Base-by-base conservation (phyloP, 2,797 vertebrate genomes). In the Phrynocephalus vlangalii region DNA sequence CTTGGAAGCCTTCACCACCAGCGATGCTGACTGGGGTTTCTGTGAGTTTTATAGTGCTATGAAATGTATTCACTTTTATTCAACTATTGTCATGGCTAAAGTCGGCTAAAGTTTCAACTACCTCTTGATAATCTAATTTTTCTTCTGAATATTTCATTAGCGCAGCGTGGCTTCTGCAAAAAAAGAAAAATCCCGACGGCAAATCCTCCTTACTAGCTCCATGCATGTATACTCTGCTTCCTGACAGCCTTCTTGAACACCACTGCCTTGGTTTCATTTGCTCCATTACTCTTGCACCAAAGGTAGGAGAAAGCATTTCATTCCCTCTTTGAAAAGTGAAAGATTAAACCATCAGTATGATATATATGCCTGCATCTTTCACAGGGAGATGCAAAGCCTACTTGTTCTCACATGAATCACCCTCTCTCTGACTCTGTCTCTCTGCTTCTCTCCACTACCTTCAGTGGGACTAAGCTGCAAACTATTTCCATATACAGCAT, bases 221-320 rank as follows among this genome's bases (percentile, higher is more conserved):
- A 3, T 3, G 6, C 60, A 66, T 18, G 66, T 44, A n/a, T 84
- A 56, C 67, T 50, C 77, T 67, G 60, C 63, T 70, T 85, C 67
- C 28, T 10, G 30, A 79, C 66, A 24, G 63, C 33, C n/a, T 70
- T n/a, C 44, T 50, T 44, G 76, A 6, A 79, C 10, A 20, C 30
- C 30, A 85, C 18, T 85, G n/a, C 28, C 44, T 44, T 70, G 48
- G 13, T 33, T 70, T 63, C n/a, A 48, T 79, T 70, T 79, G 63
- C 84, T 85, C 76, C 44, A 79, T 85, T 70, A 85, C 22, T 70
- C 66, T 79, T 85, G 18, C 68, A 48, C 76, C 20, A 79, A 52
- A 24, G 44, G 76, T 68, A 79, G 75, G 50, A 85, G 11, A 70
- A 70, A 70, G 56, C 68, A 85, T 68, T 78, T 70, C 84, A 85